A percentile compares a stretch with the other conserved stretches of the same genome.
Conservation (phyloP, 2,113 vertebrate genomes). For the Ia io region DNA sequence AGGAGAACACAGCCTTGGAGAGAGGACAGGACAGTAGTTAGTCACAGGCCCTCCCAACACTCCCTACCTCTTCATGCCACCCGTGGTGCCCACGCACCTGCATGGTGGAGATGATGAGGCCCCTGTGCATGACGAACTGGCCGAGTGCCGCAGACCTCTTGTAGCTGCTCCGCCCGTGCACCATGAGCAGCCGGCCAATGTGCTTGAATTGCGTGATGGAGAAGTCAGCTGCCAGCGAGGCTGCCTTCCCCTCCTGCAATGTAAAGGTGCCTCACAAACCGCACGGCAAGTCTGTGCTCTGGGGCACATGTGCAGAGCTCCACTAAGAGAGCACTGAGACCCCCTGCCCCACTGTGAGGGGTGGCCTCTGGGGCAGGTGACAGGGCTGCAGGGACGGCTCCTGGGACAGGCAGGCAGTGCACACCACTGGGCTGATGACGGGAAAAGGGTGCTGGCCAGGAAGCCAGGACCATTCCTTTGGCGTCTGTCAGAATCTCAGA, state of each 20-base stretch:
- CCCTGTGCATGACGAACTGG: slow-evolving; percentile 98
- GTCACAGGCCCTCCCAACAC: not conserved
- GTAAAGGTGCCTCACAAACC: not conserved
- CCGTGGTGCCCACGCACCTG: slow-evolving; percentile 77
- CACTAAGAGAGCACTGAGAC: not conserved
- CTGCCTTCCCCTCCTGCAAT: slow-evolving; percentile 95
- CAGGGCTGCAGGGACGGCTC: not conserved
- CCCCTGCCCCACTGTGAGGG: not conserved
- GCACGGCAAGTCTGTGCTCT: not conserved
- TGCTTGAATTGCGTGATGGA: slow-evolving; percentile 97
- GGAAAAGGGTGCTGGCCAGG: not conserved
- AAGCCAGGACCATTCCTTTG: not conserved
- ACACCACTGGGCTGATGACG: not conserved
- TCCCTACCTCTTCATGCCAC: rapidly evolving
- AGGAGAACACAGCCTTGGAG: slow-evolving; percentile 96
- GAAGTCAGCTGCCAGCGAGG: slow-evolving; percentile 97
- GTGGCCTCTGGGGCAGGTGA: not conserved
- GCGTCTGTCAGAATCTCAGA: not conserved
- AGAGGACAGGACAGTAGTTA: not conserved
- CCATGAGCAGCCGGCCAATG: slow-evolving; percentile 95
- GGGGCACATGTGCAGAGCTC: not conserved
- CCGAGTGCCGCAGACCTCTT: slow-evolving; percentile 96
- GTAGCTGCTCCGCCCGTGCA: slow-evolving; percentile 98
- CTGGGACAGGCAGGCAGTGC: not conserved
- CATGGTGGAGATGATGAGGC: slow-evolving; percentile 99